Conservation (phyloP, 1,140 invertebrate genomes). For the Laupala kohalensis region DNA sequence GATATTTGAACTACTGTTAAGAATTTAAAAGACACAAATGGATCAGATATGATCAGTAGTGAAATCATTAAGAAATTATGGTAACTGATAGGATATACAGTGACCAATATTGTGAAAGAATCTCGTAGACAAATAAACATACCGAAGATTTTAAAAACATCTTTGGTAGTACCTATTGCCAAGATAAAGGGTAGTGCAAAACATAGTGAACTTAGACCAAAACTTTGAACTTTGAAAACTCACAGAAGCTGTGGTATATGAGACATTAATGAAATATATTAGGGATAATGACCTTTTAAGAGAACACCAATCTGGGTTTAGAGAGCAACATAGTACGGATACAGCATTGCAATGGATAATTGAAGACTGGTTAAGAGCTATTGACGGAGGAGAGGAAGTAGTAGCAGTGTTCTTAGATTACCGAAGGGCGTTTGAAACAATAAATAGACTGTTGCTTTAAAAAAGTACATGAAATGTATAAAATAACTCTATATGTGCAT, state of each 20-base stretch:
- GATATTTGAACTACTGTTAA: neutral
- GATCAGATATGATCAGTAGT: neutral
- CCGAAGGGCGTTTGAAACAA: neutral
- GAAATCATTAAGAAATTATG: neutral
- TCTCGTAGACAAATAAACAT: neutral
- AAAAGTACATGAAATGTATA: neutral
- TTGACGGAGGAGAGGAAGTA: neutral
- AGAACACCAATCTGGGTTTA: neutral
- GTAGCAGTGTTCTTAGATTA: neutral
- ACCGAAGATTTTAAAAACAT: neutral
- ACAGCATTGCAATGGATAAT: neutral
- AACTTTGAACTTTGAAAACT: neutral
- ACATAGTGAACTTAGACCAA: neutral
- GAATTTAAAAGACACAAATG: neutral
- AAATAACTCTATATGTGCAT: neutral
- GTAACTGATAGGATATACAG: neutral
- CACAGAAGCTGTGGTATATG: neutral
- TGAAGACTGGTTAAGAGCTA: neutral
- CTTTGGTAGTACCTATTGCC: neutral
- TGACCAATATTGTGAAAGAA: neutral
- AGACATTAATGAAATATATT: neutral
- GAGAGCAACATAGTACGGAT: neutral
- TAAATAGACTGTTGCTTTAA: neutral
- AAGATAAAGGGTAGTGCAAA: neutral
- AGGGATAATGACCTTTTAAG: neutral